Conservation (phyloP, 2,888 invertebrate species). For the Eupithecia exiguata region DNA sequence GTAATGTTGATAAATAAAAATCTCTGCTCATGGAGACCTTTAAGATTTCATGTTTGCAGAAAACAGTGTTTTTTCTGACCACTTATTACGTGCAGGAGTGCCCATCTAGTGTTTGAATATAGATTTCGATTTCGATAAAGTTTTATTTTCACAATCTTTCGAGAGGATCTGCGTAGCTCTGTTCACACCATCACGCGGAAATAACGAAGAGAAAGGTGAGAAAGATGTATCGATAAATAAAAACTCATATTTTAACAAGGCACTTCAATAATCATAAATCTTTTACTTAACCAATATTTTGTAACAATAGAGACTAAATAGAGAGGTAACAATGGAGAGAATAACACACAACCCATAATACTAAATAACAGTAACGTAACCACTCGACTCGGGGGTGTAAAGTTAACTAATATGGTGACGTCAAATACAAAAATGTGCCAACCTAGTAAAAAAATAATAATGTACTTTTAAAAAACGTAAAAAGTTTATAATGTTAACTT, state of each 20-base stretch:
- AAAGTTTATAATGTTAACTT: constrained; percentile 1
- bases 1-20: too few relatives aligned
- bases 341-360: neutral
- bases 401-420: neutral
- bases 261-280: neutral
- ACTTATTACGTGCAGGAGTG: neutral
- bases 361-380: neutral
- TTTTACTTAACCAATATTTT: neutral
- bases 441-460: too few relatives aligned
- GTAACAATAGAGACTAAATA: neutral
- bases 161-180: constrained; percentile 7
- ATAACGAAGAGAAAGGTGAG: constrained; percentile 29
- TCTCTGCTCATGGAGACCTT: too few relatives aligned
- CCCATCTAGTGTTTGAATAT: neutral
- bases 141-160: constrained; percentile 2
- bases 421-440: neutral
- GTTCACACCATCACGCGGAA: constrained; percentile 21
- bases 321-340: neutral
- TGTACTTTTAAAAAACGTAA: neutral
- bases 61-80: too few relatives aligned
- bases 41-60: neutral
- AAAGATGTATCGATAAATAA: constrained; percentile 21
- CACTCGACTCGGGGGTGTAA: neutral
- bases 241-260: constrained; percentile 10
- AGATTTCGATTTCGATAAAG: constrained; percentile 14